A percentile compares a stretch with the other conserved stretches of the same genome.
phyloP scores from a whole-genome alignment of 2,113 vertebrate genomes.

The Entomyzon cyanotis region DNA sequence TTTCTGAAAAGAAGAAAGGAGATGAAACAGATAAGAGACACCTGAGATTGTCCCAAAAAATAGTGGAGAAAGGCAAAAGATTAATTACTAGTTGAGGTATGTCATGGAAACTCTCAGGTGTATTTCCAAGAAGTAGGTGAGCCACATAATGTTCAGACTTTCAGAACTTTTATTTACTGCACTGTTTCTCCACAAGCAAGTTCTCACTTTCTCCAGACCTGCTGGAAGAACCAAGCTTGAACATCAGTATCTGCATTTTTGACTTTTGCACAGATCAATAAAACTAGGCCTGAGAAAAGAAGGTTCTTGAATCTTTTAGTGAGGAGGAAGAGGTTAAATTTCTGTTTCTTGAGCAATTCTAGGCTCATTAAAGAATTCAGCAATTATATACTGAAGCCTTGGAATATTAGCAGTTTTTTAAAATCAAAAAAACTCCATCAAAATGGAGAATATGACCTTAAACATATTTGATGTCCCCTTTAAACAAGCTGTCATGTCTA shows the following conservation, averaged over 20 bases:
- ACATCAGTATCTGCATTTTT: neutral
- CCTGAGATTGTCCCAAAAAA: neutral
- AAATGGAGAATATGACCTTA: neutral
- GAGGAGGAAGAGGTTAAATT: neutral
- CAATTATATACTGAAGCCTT: neutral
- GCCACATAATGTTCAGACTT: neutral
- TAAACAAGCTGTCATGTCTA: neutral
- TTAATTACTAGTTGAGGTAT: neutral
- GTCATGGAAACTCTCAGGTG: neutral
- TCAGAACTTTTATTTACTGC: neutral
- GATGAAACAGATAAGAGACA: neutral
- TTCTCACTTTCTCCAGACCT: neutral
- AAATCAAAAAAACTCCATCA: neutral
- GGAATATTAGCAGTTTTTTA: neutral
- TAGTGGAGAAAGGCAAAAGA: neutral
- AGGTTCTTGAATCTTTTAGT: neutral
- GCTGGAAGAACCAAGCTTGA: neutral
- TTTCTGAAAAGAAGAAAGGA: neutral
- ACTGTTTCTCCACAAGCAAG: neutral
- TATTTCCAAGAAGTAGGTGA: neutral
- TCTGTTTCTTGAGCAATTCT: neutral
- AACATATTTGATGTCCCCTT: neutral
- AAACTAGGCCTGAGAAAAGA: neutral
- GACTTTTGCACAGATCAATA: neutral
- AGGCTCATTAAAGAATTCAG: neutral